Evolutionary conservation across 2,797 vertebrate species (phyloP).

Genomic region (Dendrocincla tyrannina): DNA sequence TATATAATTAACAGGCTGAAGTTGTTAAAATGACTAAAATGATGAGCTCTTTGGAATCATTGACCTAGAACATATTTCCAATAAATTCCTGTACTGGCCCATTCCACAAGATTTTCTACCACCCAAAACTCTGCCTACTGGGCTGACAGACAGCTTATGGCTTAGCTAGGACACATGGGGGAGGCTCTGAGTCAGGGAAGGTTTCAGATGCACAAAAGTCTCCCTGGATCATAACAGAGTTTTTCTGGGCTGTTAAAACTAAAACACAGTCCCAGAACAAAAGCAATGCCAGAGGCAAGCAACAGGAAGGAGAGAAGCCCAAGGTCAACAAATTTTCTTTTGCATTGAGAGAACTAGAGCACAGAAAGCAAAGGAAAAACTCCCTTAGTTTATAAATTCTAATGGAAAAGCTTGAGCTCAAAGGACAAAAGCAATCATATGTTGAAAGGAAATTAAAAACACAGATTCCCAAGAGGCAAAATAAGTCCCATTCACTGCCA

Average conservation of each 20-base stretch:
- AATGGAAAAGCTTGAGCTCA: neutral
- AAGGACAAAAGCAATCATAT: neutral
- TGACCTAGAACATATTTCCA: neutral
- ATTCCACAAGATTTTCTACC: neutral
- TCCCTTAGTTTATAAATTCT: neutral
- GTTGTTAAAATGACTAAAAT: neutral
- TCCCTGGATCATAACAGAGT: neutral
- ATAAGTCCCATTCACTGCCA: neutral
- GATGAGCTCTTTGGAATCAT: neutral
- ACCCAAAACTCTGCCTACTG: neutral
- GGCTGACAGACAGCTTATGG: neutral
- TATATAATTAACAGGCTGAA: neutral
- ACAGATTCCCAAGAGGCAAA: neutral
- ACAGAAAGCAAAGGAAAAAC: neutral
- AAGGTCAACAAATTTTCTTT: slow-evolving; percentile 11
- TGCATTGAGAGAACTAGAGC: neutral
- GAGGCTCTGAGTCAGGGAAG: neutral
- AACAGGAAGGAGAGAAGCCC: neutral
- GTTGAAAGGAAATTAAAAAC: slow-evolving; percentile 24
- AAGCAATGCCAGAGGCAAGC: neutral
- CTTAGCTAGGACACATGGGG: neutral
- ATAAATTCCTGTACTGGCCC: neutral
- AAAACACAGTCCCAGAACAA: neutral
- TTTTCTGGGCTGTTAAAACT: neutral
- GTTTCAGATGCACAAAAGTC: neutral